Evolutionary conservation across 2,113 vertebrate genomes (phyloP).

Genomic region (Cyrtonyx montezumae): DNA sequence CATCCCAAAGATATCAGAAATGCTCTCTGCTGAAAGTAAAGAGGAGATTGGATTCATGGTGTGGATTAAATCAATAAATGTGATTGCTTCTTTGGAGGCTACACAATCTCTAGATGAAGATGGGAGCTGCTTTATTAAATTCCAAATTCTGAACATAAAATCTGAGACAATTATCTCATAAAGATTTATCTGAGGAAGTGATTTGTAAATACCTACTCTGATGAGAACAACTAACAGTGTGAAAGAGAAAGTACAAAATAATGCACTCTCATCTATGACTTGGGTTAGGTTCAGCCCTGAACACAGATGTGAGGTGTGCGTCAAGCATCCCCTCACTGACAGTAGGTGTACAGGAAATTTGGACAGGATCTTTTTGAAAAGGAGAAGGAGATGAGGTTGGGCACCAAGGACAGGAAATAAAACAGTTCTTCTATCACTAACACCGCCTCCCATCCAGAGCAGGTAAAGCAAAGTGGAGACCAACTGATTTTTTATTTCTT

Average conservation of each 20-base stretch:
- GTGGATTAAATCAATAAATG: background rate
- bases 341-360: background rate
- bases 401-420: background rate
- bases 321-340: background rate
- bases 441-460: background rate
- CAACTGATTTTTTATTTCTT: background rate
- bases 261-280: background rate
- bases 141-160: background rate
- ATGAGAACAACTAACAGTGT: fast-evolving
- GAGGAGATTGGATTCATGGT: background rate
- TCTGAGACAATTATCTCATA: background rate
- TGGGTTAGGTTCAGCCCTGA: background rate
- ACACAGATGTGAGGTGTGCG: background rate
- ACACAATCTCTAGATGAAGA: background rate
- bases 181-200: background rate
- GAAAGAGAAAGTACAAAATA: background rate
- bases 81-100: background rate
- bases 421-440: background rate
- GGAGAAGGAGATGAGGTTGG: background rate
- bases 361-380: background rate
- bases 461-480: background rate
- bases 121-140: background rate
- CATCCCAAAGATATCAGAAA: background rate
- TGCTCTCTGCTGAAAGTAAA: background rate
- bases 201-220: background rate